phyloP scores from a whole-genome alignment of 2,113 vertebrate species.

The Chitala chitala region DNA sequence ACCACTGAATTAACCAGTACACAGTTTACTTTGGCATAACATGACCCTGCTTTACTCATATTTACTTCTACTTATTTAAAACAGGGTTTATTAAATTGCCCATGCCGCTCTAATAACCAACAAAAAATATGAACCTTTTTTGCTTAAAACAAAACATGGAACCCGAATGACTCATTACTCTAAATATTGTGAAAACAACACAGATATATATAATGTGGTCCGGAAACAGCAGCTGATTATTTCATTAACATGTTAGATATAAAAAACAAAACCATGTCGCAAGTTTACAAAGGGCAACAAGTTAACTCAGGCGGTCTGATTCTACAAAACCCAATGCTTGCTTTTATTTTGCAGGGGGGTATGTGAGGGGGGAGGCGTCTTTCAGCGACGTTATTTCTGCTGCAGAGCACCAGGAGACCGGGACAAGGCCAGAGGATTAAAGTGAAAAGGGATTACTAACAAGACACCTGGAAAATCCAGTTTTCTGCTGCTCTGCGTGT shows the following conservation, averaged over 20 bases:
- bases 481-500: slow-evolving; percentile 30
- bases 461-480: slow-evolving; percentile 30
- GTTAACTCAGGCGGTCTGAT: neutral
- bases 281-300: slow-evolving; percentile 1
- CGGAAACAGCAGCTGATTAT: neutral
- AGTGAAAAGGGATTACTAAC: slow-evolving; percentile 34
- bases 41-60: neutral
- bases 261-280: neutral
- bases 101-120: neutral
- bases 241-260: neutral
- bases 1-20: neutral
- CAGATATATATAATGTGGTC: neutral
- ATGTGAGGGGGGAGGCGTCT: neutral
- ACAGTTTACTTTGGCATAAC: neutral
- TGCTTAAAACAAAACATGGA: neutral
- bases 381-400: neutral
- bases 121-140: neutral
- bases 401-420: slow-evolving; percentile 6
- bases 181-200: neutral
- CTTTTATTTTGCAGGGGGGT: neutral
- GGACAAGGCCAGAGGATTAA: slow-evolving; percentile 25
- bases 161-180: too few species aligned
- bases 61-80: neutral
- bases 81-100: neutral
- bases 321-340: neutral